These are phyloP conservation scores for Olivierus martensii DNA, from an alignment of 1,140 invertebrate species.

Conservation along the genomic window DNA sequence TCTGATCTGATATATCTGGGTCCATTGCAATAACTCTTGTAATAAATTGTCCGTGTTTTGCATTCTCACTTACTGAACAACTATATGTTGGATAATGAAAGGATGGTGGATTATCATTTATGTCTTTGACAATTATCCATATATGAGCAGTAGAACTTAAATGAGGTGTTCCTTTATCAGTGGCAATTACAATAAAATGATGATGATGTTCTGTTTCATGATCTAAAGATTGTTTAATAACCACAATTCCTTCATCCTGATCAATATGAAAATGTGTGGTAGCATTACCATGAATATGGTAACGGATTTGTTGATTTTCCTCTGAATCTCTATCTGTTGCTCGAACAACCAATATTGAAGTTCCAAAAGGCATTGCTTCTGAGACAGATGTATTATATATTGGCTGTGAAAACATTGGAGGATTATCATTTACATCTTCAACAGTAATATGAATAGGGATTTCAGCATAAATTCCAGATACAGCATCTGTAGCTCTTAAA, in stretches of 20 bases:
- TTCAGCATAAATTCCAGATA: conserved; percentile 65
- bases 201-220: conserved; percentile 78
- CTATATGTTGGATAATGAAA: conserved; percentile 60
- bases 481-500: conserved; percentile 74
- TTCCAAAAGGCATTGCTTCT: conserved; percentile 65
- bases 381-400: conserved; percentile 69
- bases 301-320: conserved; percentile 14
- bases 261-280: conserved; percentile 15
- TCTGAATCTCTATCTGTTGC: conserved; percentile 70
- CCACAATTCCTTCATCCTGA: conserved; percentile 35
- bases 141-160: conserved; percentile 17
- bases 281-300: conserved; percentile 15
- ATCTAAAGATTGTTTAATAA: conserved; percentile 66
- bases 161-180: conserved; percentile 16
- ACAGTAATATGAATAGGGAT: conserved; percentile 62
- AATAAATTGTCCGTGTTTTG: conserved; percentile 70
- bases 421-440: conserved; percentile 81
- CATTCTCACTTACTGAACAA: conserved; percentile 45
- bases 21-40: conserved; percentile 75
- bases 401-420: conserved; percentile 63
- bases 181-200: conserved; percentile 43
- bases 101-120: conserved; percentile 32
- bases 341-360: conserved; percentile 51
- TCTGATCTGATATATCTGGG: conserved; percentile 60
- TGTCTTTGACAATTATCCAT: conserved; percentile 24